A percentile compares a stretch with the other conserved stretches of the same genome.
phyloP scores from a whole-genome alignment of 2,888 invertebrate species.

The Caenorhabditis sp. region DNA sequence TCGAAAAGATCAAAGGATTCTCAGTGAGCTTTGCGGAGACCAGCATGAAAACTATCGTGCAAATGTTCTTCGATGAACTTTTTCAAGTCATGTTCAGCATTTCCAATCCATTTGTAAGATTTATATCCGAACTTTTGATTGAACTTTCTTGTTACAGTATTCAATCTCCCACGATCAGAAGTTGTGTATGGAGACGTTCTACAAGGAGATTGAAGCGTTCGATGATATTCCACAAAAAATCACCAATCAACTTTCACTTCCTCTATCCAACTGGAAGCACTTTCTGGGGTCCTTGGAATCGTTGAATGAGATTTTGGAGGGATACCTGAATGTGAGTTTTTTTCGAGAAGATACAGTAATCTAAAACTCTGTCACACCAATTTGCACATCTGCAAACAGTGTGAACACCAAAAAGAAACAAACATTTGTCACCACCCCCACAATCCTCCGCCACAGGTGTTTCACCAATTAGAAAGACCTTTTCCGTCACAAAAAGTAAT shows the following conservation, averaged over 20 bases:
- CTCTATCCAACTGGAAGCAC: constrained; percentile 59
- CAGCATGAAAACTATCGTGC: constrained; percentile 52
- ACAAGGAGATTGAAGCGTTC: constrained; percentile 45
- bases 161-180: constrained; percentile 29
- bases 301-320: constrained; percentile 54
- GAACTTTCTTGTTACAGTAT: constrained; percentile 40
- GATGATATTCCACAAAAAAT: constrained; percentile 60
- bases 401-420: constrained; percentile 23
- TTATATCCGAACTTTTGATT: too few species aligned
- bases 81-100: constrained; percentile 60
- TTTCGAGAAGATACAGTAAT: too few species aligned
- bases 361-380: constrained; percentile 9
- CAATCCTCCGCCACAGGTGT: constrained; percentile 30
- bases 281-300: constrained; percentile 59
- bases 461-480: constrained; percentile 50
- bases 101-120: constrained; percentile 65
- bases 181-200: constrained; percentile 46
- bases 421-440: constrained; percentile 45
- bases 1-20: constrained; percentile 45
- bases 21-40: constrained; percentile 53
- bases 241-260: constrained; percentile 54
- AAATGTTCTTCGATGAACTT: constrained; percentile 61
- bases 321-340: constrained; percentile 55
- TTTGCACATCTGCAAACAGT: constrained; percentile 40
- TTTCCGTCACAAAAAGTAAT: constrained; percentile 50